Conservation (phyloP, 2,888 invertebrate species). For the Nematopogon swammerdamellus region DNA sequence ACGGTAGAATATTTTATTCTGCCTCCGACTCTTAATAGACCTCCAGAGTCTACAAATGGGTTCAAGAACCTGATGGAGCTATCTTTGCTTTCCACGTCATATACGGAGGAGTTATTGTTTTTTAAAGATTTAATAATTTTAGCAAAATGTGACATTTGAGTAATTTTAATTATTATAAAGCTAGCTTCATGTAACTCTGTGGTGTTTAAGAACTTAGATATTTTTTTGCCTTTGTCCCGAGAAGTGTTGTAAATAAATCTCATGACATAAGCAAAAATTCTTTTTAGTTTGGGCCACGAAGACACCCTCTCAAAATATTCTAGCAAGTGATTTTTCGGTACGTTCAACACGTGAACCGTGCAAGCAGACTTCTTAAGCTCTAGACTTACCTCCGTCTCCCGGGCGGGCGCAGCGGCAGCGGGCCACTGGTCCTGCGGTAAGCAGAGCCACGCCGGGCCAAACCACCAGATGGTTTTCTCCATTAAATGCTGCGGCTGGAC, state of each 20-base stretch:
- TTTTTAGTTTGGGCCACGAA: background rate
- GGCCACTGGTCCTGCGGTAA: background rate
- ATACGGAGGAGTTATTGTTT: background rate
- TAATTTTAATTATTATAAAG: background rate
- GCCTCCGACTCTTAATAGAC: background rate
- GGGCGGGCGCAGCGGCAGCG: background rate
- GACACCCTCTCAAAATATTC: background rate
- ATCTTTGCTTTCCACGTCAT: background rate
- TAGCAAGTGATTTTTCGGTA: background rate
- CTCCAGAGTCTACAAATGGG: background rate
- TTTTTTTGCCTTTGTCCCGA: background rate
- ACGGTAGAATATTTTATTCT: background rate
- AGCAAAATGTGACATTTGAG: background rate
- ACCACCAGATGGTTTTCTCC: background rate
- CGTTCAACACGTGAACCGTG: background rate
- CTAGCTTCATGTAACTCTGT: background rate
- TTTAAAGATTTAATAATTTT: background rate
- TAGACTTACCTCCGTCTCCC: background rate
- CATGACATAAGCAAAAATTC: background rate
- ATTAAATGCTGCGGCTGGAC: background rate
- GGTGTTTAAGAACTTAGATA: background rate
- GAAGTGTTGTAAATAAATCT: background rate
- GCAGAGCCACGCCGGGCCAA: background rate
- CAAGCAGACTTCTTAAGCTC: background rate
- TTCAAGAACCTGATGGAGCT: background rate